A percentile compares a stretch with the other conserved stretches of the same genome.
Conservation (phyloP, 2,797 vertebrate genomes). For the Centroberyx gerrardi region DNA sequence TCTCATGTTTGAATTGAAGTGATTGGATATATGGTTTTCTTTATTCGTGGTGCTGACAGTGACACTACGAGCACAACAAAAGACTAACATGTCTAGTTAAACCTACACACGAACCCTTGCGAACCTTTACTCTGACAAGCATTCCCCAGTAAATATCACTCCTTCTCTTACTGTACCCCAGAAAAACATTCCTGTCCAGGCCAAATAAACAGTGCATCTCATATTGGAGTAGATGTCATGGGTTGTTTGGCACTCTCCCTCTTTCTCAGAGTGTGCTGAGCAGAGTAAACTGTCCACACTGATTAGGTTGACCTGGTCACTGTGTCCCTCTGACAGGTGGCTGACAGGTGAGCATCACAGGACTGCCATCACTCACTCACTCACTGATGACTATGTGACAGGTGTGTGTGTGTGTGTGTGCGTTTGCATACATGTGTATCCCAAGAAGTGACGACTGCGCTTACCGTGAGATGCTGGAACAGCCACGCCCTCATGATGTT, state of each 20-base stretch:
- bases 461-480: slow-evolving; percentile 99
- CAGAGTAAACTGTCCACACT: slow-evolving; percentile 75
- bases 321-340: slow-evolving; percentile 73
- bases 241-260: slow-evolving; percentile 32
- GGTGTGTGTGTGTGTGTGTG: slow-evolving; percentile 38
- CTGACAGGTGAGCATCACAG: slow-evolving; percentile 75
- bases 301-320: slow-evolving; percentile 82
- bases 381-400: slow-evolving; percentile 58
- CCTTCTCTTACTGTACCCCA: slow-evolving; percentile 1
- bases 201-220: slow-evolving; percentile 52
- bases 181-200: slow-evolving; percentile 34
- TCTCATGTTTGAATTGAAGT: not conserved
- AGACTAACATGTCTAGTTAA: not conserved
- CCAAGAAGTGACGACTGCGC: slow-evolving; percentile 53
- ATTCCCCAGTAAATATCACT: slow-evolving; percentile 9
- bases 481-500: slow-evolving; percentile 99
- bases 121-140: slow-evolving; percentile 16
- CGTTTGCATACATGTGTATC: slow-evolving; percentile 13
- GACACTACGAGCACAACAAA: not conserved
- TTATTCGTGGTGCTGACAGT: not conserved
- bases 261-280: slow-evolving; percentile 61
- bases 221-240: slow-evolving; percentile 51
- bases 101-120: not conserved
- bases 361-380: slow-evolving; percentile 61
- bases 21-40: not conserved